phyloP scores from a whole-genome alignment of 2,888 invertebrate genomes.

The Julus scanicus region DNA sequence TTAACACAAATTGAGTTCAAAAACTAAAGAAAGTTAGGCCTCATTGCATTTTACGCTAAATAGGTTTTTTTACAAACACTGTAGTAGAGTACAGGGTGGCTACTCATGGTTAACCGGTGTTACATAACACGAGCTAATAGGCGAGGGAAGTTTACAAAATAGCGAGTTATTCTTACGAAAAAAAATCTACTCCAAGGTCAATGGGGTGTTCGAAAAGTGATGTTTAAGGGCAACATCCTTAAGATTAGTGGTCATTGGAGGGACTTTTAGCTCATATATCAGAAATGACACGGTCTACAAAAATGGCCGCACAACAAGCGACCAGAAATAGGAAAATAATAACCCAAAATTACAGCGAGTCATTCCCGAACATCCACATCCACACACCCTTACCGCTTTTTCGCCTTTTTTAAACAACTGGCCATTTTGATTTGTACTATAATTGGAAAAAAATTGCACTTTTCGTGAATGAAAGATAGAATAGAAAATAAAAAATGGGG shows the following conservation, averaged over 20 bases:
- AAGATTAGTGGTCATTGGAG: conserved; percentile 23
- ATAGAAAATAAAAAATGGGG: not conserved
- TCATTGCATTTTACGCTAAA: too few relatives aligned
- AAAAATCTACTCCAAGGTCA: conserved; percentile 9
- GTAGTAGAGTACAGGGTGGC: conserved; percentile 3
- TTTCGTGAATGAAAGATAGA: conserved; percentile 20
- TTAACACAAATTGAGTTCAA: too few relatives aligned
- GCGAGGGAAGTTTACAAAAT: conserved; percentile 13
- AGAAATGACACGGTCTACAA: conserved; percentile 23
- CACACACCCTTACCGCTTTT: not conserved
- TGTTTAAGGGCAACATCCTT: conserved; percentile 24
- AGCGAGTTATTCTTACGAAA: not conserved
- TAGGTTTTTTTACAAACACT: not conserved
- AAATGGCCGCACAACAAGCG: conserved; percentile 43
- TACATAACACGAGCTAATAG: conserved; percentile 20
- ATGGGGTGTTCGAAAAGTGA: conserved; percentile 3
- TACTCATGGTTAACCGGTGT: not conserved
- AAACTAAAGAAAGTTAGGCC: too few relatives aligned
- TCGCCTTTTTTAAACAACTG: not conserved
- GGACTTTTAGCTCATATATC: conserved; percentile 28
- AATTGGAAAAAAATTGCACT: not conserved
- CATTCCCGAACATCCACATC: not conserved
- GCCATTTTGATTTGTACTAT: conserved; percentile 37
- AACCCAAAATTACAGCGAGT: conserved; percentile 22
- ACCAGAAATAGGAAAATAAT: conserved; percentile 36